Evolutionary conservation across 2,113 vertebrate genomes (phyloP).

Genomic region (Anolis carolinensis): DNA sequence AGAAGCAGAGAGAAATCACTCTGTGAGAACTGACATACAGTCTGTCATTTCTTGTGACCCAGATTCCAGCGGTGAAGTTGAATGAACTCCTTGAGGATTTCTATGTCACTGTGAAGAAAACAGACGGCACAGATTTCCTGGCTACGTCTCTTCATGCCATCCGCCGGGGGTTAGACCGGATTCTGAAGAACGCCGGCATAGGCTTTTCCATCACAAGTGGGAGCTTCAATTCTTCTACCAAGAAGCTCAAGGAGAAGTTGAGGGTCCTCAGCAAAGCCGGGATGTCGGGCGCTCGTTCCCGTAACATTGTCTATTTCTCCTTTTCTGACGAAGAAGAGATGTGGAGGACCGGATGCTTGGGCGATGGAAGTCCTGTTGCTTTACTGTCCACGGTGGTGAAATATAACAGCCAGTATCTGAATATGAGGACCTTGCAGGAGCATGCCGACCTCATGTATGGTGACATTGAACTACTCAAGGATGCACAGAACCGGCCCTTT

Average conservation of each 20-base stretch:
- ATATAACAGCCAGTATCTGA: conserved; percentile 71
- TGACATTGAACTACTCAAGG: conserved; percentile 64
- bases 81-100: conserved; percentile 69
- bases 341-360: conserved; percentile 61
- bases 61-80: conserved; percentile 70
- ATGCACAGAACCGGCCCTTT: conserved; percentile 59
- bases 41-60: conserved; percentile 60
- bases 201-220: conserved; percentile 69
- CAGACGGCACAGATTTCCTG: conserved; percentile 69
- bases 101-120: conserved; percentile 65
- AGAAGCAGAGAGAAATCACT: neutral
- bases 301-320: conserved; percentile 63
- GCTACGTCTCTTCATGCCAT: conserved; percentile 59
- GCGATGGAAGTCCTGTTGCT: conserved; percentile 47
- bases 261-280: conserved; percentile 66
- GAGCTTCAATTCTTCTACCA: conserved; percentile 70
- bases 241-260: conserved; percentile 73
- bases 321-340: conserved; percentile 65
- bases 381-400: conserved; percentile 66
- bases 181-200: conserved; percentile 64
- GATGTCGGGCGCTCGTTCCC: conserved; percentile 55
- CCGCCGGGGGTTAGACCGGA: conserved; percentile 55
- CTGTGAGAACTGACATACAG: neutral
- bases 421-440: conserved; percentile 66
- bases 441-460: conserved; percentile 56